Conservation (phyloP, 2,797 vertebrate species). For the Rhinoraja longicauda region DNA sequence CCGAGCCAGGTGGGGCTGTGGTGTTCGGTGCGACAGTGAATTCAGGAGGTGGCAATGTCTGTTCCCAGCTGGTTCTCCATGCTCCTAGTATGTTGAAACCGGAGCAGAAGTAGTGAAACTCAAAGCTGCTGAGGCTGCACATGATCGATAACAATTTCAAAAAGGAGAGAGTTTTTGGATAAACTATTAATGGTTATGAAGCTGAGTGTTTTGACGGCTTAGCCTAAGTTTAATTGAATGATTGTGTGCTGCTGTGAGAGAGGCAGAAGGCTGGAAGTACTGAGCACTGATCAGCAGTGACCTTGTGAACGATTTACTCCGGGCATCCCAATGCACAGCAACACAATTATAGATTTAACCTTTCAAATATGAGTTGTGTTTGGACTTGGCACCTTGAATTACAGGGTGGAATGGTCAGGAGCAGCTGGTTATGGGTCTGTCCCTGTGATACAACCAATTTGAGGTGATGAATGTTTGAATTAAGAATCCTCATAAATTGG, state of each 20-base stretch:
- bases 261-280: background rate
- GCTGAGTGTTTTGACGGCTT: background rate
- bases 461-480: conserved; percentile 17
- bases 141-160: background rate
- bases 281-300: background rate
- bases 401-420: background rate
- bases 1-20: too few relatives aligned
- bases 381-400: background rate
- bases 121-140: background rate
- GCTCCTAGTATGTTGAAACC: too few relatives aligned
- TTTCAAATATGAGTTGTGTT: background rate
- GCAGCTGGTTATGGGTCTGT: background rate
- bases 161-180: background rate
- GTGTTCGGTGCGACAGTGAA: too few relatives aligned
- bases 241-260: background rate
- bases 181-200: background rate
- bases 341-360: conserved; percentile 5
- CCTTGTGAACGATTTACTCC: background rate
- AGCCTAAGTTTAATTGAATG: background rate
- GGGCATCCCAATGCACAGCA: background rate
- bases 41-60: too few relatives aligned
- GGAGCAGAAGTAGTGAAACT: background rate
- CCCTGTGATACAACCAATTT: background rate
- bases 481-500: background rate
- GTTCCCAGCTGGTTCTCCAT: too few relatives aligned